Evolutionary conservation across 1,140 invertebrate genomes (phyloP).

Genomic region (Drosophila busckii): DNA sequence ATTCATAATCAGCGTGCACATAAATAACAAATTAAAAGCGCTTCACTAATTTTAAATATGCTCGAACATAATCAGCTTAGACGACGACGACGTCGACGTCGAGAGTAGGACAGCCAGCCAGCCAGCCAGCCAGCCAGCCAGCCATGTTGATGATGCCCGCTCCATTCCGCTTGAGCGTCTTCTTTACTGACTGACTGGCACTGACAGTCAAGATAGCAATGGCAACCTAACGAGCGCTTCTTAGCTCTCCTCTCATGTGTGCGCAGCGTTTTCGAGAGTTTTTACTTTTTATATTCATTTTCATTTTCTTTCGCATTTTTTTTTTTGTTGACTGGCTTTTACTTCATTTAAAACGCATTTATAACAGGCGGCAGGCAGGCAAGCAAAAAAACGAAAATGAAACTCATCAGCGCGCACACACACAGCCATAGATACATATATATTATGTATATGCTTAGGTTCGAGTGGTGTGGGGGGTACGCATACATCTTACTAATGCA

Average conservation of each 20-base stretch:
- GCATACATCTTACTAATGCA: constrained; percentile 35
- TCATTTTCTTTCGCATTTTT: constrained; percentile 24
- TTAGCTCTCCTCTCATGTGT: constrained; percentile 27
- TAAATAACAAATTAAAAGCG: constrained; percentile 78
- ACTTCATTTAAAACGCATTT: constrained; percentile 77
- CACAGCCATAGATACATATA: not conserved
- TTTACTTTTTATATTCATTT: constrained; percentile 22
- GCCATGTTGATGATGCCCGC: constrained; percentile 11
- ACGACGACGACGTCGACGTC: constrained; percentile 18
- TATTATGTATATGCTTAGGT: too few species aligned
- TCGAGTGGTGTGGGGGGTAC: too few species aligned
- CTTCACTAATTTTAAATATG: constrained; percentile 78
- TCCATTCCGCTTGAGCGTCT: too few species aligned
- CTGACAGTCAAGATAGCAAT: constrained; percentile 72
- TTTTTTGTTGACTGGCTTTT: constrained; percentile 61
- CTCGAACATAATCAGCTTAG: constrained; percentile 76
- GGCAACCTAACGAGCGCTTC: constrained; percentile 66
- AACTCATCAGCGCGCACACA: constrained; percentile 61
- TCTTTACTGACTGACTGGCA: constrained; percentile 1
- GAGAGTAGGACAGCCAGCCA: constrained; percentile 16
- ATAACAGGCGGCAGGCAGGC: constrained; percentile 45
- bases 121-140: constrained; percentile 10
- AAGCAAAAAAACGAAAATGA: constrained; percentile 31
- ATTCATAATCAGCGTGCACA: constrained; percentile 76
- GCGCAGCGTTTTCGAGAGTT: constrained; percentile 30